phyloP scores from a whole-genome alignment of 53 echinoderm and acorn worm genomes.

The Mesocentrotus franciscanus region DNA sequence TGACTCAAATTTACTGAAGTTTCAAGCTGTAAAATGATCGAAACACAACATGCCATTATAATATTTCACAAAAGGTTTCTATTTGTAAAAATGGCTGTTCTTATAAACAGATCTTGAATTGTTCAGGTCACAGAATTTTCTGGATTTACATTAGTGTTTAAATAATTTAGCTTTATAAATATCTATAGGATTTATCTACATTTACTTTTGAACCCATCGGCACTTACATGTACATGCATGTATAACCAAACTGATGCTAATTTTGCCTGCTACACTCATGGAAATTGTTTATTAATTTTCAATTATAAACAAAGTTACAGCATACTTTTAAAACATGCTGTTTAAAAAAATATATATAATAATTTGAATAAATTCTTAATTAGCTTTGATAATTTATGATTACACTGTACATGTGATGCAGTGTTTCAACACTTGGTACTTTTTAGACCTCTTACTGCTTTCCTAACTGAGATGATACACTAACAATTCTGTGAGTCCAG shows the following conservation, averaged over 20 bases:
- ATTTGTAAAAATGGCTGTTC: no score
- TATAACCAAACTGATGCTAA: not conserved
- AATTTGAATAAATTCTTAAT: not conserved
- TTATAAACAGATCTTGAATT: no score
- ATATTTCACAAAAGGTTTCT: not conserved
- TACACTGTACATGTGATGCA: not conserved
- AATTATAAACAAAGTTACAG: not conserved
- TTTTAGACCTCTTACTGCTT: no score
- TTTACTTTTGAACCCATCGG: not conserved
- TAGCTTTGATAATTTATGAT: not conserved
- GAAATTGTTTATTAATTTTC: not conserved
- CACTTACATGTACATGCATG: not conserved
- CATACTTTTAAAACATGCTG: not conserved
- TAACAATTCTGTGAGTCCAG: no score
- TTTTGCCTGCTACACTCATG: not conserved
- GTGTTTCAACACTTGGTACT: not conserved
- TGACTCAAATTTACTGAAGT: not conserved
- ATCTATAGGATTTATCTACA: not conserved
- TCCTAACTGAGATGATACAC: no score
- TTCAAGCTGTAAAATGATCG: not conserved
- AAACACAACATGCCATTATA: not conserved
- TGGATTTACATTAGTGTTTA: not conserved
- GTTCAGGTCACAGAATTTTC: not conserved
- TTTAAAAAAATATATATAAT: no score
- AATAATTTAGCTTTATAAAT: not conserved